Evolutionary conservation across 2,797 vertebrate species (phyloP).

Genomic region (Triplophysa bombifrons): DNA sequence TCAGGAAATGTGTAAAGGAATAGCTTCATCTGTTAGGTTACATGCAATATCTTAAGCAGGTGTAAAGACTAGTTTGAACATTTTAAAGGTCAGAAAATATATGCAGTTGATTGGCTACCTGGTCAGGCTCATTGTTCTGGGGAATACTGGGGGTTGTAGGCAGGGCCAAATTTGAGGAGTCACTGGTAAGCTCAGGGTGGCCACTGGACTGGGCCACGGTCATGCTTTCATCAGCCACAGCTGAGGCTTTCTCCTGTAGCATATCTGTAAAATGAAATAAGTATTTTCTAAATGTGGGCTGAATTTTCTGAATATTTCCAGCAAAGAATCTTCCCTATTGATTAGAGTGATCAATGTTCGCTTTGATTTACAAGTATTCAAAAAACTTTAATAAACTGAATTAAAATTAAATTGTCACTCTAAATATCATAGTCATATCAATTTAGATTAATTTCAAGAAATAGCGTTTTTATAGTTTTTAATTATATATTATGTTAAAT

Average conservation of each 20-base stretch:
- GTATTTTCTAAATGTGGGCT: no score
- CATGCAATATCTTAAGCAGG: not conserved
- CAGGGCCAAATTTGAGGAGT: constrained; percentile 79
- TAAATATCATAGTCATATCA: not conserved
- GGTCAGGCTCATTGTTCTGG: constrained; percentile 82
- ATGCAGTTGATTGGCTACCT: constrained; percentile 74
- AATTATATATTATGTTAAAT: not conserved
- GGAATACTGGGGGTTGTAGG: constrained; percentile 81
- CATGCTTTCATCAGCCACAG: constrained; percentile 87
- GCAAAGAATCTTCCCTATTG: not conserved
- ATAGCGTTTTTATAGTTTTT: not conserved
- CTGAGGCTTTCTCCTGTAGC: constrained; percentile 96
- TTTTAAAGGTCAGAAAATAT: not conserved
- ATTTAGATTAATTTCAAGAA: not conserved
- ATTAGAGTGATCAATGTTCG: not conserved
- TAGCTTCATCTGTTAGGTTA: not conserved
- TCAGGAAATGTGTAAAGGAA: not conserved
- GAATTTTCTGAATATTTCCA: not conserved
- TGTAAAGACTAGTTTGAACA: not conserved
- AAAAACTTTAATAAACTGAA: no score
- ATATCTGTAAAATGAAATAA: constrained; percentile 79
- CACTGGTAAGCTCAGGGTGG: constrained; percentile 78
- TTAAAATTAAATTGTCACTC: not conserved
- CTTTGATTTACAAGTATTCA: no score
- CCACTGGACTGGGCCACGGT: constrained; percentile 76